phyloP scores from a whole-genome alignment of 1,140 invertebrate species.

The Chelonus insularis region DNA sequence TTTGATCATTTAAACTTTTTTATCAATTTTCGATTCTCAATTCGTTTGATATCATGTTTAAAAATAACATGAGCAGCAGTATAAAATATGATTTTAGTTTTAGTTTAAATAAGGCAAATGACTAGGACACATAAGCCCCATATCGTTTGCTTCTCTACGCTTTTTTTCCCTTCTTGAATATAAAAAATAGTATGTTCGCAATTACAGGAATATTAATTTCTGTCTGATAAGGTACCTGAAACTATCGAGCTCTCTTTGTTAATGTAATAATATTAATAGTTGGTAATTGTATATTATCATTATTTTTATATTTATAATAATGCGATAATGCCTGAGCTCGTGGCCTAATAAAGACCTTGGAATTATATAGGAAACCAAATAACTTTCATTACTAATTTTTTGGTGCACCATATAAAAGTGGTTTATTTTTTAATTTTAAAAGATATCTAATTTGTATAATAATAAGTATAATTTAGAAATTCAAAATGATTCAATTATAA shows the following conservation, averaged over 20 bases:
- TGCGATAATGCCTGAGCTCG: constrained; percentile 17
- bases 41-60: constrained; percentile 12
- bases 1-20: constrained; percentile 33
- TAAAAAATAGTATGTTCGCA: constrained; percentile 52
- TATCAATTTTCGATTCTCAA: constrained; percentile 30
- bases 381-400: background rate
- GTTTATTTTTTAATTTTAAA: no score
- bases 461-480: no score
- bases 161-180: constrained; percentile 37
- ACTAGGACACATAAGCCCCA: constrained; percentile 45
- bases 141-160: constrained; percentile 26
- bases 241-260: constrained; percentile 28
- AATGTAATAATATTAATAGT: constrained; percentile 22
- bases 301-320: constrained; percentile 13
- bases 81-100: constrained; percentile 31
- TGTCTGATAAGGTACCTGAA: constrained; percentile 33
- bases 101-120: constrained; percentile 26
- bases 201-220: constrained; percentile 40
- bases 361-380: constrained; percentile 5
- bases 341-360: constrained; percentile 22
- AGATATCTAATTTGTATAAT: no score
- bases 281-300: constrained; percentile 25
- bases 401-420: no score
- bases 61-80: constrained; percentile 25
- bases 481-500: no score